These are phyloP conservation scores for Globia sparganii DNA, from an alignment of 2,888 invertebrate genomes.

Conservation along the genomic window DNA sequence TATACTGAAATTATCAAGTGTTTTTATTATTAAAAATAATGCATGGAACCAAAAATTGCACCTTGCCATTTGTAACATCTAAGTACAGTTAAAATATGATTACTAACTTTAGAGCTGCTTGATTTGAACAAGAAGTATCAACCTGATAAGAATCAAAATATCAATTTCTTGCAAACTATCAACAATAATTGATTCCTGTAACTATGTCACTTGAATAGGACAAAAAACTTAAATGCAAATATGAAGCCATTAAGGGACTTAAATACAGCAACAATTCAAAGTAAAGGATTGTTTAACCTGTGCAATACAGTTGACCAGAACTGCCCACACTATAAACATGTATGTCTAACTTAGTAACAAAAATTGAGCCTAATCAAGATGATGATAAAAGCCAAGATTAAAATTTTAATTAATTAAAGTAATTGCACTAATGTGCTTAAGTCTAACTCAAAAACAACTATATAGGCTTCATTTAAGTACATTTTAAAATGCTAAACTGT, in stretches of 20 bases:
- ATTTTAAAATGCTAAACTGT: constrained; percentile 61
- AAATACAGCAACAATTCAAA: neutral
- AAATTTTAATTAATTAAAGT: neutral
- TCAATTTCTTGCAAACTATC: neutral
- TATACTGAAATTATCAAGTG: neutral
- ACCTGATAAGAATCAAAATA: neutral
- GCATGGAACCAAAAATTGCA: neutral
- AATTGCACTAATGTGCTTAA: neutral
- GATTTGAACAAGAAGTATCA: constrained; percentile 14
- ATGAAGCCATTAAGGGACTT: neutral
- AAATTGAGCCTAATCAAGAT: neutral
- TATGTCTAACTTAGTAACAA: neutral
- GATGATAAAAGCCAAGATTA: neutral
- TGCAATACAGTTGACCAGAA: neutral
- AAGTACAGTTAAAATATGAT: neutral
- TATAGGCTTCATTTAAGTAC: constrained; percentile 68
- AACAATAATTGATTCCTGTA: neutral
- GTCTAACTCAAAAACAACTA: constrained; percentile 34
- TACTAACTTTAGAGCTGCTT: neutral
- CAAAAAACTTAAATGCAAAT: neutral
- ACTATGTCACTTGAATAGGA: neutral
- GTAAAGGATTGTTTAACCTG: neutral
- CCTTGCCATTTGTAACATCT: neutral
- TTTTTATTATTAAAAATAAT: neutral
- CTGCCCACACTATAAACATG: neutral